phyloP scores from a whole-genome alignment of 2,888 invertebrate genomes.

The Meiosimyza decipiens region DNA sequence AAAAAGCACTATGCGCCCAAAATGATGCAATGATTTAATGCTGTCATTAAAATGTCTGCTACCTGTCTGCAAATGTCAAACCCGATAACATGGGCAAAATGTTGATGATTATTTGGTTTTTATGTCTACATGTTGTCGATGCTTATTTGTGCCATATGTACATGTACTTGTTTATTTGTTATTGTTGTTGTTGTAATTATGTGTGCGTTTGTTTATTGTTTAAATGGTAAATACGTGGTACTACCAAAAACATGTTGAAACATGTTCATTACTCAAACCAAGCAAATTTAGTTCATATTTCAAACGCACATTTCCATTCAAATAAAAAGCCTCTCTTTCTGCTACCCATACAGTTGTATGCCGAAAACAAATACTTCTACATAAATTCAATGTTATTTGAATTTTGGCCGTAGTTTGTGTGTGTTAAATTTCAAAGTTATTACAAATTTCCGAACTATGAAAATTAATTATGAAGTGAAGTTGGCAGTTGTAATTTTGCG shows the following conservation, averaged over 20 bases:
- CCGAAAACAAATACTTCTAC: too few relatives aligned
- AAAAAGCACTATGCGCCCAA: not conserved
- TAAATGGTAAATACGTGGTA: not conserved
- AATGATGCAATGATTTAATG: constrained; percentile 29
- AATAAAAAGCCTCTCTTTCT: too few relatives aligned
- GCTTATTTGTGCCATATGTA: not conserved
- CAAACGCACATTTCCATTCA: constrained; percentile 4
- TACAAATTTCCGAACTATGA: too few relatives aligned
- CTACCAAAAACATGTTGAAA: constrained; percentile 2
- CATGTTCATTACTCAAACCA: constrained; percentile 8
- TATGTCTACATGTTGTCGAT: not conserved
- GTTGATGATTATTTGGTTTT: not conserved
- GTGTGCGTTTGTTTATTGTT: not conserved
- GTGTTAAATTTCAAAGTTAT: too few relatives aligned
- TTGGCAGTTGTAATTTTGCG: too few relatives aligned
- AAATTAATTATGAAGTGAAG: too few relatives aligned
- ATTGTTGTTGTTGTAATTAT: constrained; percentile 9
- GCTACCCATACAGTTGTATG: too few relatives aligned
- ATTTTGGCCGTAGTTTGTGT: too few relatives aligned
- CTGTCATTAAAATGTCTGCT: constrained; percentile 32
- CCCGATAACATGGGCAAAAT: not conserved
- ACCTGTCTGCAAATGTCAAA: constrained; percentile 20
- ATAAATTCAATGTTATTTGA: too few relatives aligned
- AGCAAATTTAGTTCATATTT: not conserved
- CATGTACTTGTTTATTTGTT: constrained; percentile 1